Base-by-base conservation (phyloP, 2,888 invertebrate genomes). In the Drosophila nr. perissopoda region DNA sequence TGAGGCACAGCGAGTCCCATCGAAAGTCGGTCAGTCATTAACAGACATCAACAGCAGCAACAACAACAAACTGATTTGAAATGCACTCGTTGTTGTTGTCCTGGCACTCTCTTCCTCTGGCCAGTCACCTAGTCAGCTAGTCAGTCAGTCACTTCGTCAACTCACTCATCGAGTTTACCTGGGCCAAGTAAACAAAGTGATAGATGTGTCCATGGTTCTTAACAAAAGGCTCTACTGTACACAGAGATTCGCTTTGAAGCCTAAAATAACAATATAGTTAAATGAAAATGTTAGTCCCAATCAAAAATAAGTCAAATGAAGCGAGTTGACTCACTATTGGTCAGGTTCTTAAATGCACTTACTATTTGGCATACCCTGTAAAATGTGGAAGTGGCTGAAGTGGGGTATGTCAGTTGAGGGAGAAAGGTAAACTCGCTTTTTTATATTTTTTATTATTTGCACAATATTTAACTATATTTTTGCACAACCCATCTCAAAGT, bases 251-350 rank as follows among this genome's bases (percentile, higher is more conserved):
- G 60, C 53, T 64, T 57, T 65, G 62, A 45, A 73, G 74, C 57
- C 75, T 52, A 71, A 67, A 68, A 64, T 73, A 77, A 76, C 80
- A 80, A 76, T 54, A 62, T 57, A 61, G 70, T 81, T 73, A 85
- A 87, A 78, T 80, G 80, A 69, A 84, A 82, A 80, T 76, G 76
- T 79, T 73, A 65, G 51, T 66, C 45, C 76, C 71, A 85, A 87
- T 82, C 81, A 74, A 79, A 85, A 78, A 76, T 73, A 76, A 87
- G 83, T 85, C 71, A 76, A 85, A 76, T 71, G 66, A 59, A 67
- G 64, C 78, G 51, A 69, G 69, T 29, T 67, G 65, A 76, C 57
- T 68, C n/a, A 57, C 11, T 58, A 68, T 71, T 64, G 65, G 42
- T 70, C 62, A 56, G 66, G 51, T 64, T 40, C 53, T 56, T 4